Evolutionary conservation across 1,140 invertebrate genomes (phyloP), one percentile per base, ranked within the genome.

Genomic region (Pissodes strobi): DNA sequence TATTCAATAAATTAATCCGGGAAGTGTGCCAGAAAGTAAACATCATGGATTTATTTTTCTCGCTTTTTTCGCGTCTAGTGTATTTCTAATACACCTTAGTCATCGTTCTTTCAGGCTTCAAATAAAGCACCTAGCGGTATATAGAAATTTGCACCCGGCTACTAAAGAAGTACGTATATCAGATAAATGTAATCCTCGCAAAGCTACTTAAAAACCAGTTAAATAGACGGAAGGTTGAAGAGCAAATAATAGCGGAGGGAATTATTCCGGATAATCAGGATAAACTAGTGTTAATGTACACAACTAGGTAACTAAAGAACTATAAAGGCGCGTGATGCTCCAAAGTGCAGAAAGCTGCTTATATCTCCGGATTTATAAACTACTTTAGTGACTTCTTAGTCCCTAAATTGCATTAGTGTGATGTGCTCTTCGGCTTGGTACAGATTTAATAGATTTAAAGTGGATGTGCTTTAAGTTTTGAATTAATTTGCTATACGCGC

Each of bases 221-320:
- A 61, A 61, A 61, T 51, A 62, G 49, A 46, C 45, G 51, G 37
- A 60, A 60, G 45, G 60, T 21, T 55, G 60, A 62, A 55, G 51
- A 55, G 60, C 51, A 62, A 62, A 62, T 62, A 62, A 62, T 53
- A 62, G 60, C 19, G 46, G 56, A 56, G 39, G 51, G 61, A 62
- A 62, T 62, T 62, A 62, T 43, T 53, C 38, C 27, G 59, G 59
- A 64, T 64, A 64, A 64, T 64, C 61, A 56, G 61, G 61, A 64
- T 64, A 64, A 64, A 64, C 61, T 56, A 64, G 61, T 64, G 61
- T 64, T 64, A 64, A 64, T 64, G 51, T 64, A 64, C 52, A 64
- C 61, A 64, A 64, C 61, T 64, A 64, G 61, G 61, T 64, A 64
- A 41, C 51, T 64, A 64, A 64, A 64, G 61, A 64, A 64, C 37